These are phyloP conservation scores for Hydrolagus affinis DNA, from an alignment of 2,113 vertebrate species.

Conservation along the genomic window DNA sequence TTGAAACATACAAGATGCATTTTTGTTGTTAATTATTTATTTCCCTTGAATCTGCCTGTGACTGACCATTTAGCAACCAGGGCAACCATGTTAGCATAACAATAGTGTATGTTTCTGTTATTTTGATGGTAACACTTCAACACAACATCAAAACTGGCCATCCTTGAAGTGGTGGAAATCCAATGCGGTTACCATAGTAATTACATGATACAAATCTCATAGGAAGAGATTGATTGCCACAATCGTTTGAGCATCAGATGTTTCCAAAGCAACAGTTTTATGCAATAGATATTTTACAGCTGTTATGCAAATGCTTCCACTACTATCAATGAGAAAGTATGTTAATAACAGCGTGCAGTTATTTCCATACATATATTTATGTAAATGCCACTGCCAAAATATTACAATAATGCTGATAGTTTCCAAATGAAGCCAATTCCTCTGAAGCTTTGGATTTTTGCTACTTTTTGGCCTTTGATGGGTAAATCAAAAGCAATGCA, in stretches of 20 bases:
- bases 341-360: neutral
- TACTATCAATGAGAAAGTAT: neutral
- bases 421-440: conserved; percentile 12
- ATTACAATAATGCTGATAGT: neutral
- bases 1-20: too few species aligned
- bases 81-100: neutral
- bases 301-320: neutral
- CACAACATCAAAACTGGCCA: neutral
- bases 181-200: neutral
- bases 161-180: neutral
- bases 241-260: neutral
- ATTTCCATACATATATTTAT: neutral
- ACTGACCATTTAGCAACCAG: neutral
- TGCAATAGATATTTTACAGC: neutral
- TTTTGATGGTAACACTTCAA: neutral
- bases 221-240: neutral
- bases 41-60: neutral
- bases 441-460: neutral
- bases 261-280: neutral
- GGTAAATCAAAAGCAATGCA: neutral
- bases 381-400: neutral
- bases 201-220: neutral
- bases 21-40: neutral
- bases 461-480: neutral
- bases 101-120: neutral